A percentile compares a stretch with the other conserved stretches of the same genome.
phyloP scores from a whole-genome alignment of 2,888 invertebrate genomes.

The Orthonevra nobilis region DNA sequence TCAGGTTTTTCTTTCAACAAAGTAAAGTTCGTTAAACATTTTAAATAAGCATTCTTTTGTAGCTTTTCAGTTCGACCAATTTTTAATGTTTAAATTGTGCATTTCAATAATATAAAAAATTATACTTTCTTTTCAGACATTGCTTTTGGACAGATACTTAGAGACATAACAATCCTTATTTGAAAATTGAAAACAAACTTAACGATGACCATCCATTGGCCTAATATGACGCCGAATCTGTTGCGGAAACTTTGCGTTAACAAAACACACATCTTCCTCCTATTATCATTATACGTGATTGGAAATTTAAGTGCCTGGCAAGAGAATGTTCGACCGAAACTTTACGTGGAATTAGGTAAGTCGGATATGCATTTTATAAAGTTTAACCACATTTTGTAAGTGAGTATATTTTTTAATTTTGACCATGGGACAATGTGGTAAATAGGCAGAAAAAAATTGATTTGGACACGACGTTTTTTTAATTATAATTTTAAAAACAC shows the following conservation, averaged over 20 bases:
- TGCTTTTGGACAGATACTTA: not conserved
- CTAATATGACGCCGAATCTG: constrained; percentile 49
- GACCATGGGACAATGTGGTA: too few species aligned
- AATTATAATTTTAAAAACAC: too few species aligned
- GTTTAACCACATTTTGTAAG: too few species aligned
- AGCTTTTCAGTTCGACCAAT: too few species aligned
- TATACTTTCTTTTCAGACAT: not conserved
- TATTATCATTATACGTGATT: constrained; percentile 79
- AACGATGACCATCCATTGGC: constrained; percentile 57
- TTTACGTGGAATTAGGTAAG: constrained; percentile 96
- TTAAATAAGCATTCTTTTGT: too few species aligned
- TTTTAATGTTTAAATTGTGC: too few species aligned
- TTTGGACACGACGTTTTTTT: too few species aligned
- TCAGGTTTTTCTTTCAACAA: too few species aligned
- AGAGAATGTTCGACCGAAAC: constrained; percentile 95
- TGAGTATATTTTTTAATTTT: too few species aligned
- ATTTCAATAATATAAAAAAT: not conserved
- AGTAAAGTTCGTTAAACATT: too few species aligned
- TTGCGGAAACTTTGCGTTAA: constrained; percentile 50
- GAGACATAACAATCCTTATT: constrained; percentile 1
- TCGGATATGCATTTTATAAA: too few species aligned
- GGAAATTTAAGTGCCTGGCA: constrained; percentile 87
- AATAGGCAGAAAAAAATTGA: too few species aligned
- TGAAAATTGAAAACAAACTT: constrained; percentile 19
- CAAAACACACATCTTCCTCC: constrained; percentile 77